A percentile compares a stretch with the other conserved stretches of the same genome.
These are phyloP conservation scores for Chiloscyllium punctatum DNA, from an alignment of 2,797 vertebrate genomes.

Conservation along the genomic window DNA sequence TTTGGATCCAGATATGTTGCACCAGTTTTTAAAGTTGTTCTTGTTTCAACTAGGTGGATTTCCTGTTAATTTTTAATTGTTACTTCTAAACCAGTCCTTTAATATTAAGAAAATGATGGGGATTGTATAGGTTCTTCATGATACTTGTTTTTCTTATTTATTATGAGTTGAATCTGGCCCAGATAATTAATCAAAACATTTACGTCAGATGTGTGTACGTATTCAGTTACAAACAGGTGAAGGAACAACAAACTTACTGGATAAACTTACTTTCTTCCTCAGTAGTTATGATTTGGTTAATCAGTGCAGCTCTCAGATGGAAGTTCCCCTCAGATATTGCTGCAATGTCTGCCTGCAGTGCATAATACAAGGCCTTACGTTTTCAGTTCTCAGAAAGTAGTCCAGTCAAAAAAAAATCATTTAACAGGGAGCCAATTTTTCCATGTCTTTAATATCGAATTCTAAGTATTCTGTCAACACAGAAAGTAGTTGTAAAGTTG, in stretches of 20 bases:
- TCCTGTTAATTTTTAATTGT: background rate
- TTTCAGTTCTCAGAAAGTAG: background rate
- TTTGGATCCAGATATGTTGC: background rate
- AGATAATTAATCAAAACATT: background rate
- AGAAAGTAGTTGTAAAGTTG: background rate
- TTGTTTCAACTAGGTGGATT: background rate
- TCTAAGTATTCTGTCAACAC: background rate
- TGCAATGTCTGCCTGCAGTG: background rate
- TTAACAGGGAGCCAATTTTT: background rate
- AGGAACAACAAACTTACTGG: background rate
- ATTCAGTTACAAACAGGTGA: background rate
- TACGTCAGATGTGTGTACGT: background rate
- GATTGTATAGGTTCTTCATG: background rate
- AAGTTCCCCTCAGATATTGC: background rate
- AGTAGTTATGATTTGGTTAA: background rate
- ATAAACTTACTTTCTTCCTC: background rate
- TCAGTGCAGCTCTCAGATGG: background rate
- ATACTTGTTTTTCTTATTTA: background rate
- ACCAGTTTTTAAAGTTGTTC: background rate
- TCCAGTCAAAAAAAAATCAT: background rate
- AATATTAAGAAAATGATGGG: background rate
- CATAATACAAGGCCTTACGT: background rate
- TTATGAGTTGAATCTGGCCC: background rate
- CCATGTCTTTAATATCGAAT: background rate
- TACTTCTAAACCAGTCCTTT: background rate